Percentiles rank a stretch among this genome's conserved stretches.
These are phyloP conservation scores for Phoenoteleia sp. DNA, from an alignment of 2,888 invertebrate genomes.

Conservation along the genomic window DNA sequence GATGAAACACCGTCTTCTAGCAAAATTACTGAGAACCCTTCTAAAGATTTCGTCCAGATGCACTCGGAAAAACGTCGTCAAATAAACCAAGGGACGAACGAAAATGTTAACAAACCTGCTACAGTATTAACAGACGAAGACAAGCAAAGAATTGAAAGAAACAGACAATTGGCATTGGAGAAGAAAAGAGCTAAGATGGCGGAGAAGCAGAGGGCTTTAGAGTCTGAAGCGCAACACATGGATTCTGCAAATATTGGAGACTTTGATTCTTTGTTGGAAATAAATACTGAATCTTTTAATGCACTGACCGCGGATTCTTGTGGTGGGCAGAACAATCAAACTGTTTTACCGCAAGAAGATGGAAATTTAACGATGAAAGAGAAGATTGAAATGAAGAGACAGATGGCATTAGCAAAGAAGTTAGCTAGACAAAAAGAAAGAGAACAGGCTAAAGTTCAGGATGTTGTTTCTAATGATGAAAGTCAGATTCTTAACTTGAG, in stretches of 20 bases:
- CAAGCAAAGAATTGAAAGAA: conserved; percentile 90
- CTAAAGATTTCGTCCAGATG: not conserved
- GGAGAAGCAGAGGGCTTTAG: conserved; percentile 11
- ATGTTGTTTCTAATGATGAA: no score
- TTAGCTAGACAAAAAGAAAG: conserved; percentile 86
- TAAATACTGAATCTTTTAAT: no score
- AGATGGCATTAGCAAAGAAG: conserved; percentile 89
- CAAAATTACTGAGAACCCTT: no score
- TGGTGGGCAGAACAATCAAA: not conserved
- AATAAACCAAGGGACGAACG: not conserved
- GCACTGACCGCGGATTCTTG: no score
- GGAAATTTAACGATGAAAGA: conserved; percentile 88
- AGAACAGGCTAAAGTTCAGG: conserved; percentile 1
- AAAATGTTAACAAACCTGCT: not conserved
- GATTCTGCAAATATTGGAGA: no score
- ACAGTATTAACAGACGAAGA: conserved; percentile 88
- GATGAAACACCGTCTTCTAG: no score
- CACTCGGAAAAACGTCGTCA: conserved; percentile 21
- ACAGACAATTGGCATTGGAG: conserved; percentile 90
- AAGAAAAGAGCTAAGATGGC: conserved; percentile 87
- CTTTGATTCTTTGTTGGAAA: no score
- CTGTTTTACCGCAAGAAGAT: conserved; percentile 85
- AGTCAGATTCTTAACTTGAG: no score
- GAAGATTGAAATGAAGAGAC: conserved; percentile 90
- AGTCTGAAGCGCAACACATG: no score